A percentile compares a stretch with the other conserved stretches of the same genome.
Conservation (phyloP, 2,888 invertebrate species). For the Heliothis peltigera region DNA sequence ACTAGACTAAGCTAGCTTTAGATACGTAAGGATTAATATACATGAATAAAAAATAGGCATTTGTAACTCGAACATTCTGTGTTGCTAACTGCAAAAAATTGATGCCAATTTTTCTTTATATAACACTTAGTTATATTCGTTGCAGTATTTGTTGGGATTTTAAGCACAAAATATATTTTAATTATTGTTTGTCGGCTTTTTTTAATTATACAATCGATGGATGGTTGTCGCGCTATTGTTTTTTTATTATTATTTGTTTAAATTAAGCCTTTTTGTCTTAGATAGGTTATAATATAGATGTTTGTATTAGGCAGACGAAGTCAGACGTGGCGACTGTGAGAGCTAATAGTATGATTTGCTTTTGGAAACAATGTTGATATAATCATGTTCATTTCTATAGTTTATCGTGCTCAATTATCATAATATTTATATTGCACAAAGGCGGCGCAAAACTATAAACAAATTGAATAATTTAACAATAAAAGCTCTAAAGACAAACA, state of each 20-base stretch:
- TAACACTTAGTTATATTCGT: constrained; percentile 75
- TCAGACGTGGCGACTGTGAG: constrained; percentile 65
- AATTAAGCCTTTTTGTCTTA: constrained; percentile 83
- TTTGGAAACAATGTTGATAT: constrained; percentile 50
- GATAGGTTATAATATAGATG: constrained; percentile 87
- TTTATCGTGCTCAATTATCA: constrained; percentile 70
- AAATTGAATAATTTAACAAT: constrained; percentile 39
- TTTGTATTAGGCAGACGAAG: constrained; percentile 79
- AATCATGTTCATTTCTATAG: constrained; percentile 59
- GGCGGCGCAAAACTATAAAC: constrained; percentile 59
- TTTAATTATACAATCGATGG: constrained; percentile 75
- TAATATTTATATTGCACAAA: constrained; percentile 64
- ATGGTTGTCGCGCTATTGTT: constrained; percentile 79
- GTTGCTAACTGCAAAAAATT: constrained; percentile 77
- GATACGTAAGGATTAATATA: constrained; percentile 78
- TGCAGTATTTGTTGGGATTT: constrained; percentile 82
- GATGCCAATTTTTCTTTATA: constrained; percentile 71
- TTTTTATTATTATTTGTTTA: constrained; percentile 62
- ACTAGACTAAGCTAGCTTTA: constrained; percentile 84
- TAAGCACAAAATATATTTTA: constrained; percentile 74
- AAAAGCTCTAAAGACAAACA: constrained; percentile 61
- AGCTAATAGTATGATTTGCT: constrained; percentile 63
- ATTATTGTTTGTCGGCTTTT: constrained; percentile 71
- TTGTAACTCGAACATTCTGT: constrained; percentile 80
- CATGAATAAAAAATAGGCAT: constrained; percentile 78